Conservation (phyloP, 2,113 vertebrate genomes). For the Heteronetta atricapilla region DNA sequence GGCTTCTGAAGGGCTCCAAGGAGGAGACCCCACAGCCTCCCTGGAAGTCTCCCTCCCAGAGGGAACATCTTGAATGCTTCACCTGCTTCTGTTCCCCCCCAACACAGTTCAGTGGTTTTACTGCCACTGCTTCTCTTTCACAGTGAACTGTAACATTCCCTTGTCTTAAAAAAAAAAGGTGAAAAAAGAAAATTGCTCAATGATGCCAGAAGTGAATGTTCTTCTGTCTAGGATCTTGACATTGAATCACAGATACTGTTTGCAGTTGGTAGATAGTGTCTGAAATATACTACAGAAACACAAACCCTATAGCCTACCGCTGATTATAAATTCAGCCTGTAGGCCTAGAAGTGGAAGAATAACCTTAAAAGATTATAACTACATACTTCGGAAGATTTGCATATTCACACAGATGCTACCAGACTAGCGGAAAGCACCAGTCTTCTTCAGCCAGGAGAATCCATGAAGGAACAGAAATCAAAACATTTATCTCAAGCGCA, state of each 20-base stretch:
- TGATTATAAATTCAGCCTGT: background rate
- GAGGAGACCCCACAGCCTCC: background rate
- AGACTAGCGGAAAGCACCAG: background rate
- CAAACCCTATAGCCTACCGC: background rate
- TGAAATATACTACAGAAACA: background rate
- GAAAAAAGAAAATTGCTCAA: background rate
- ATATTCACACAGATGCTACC: background rate
- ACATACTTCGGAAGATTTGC: background rate
- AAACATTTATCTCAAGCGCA: background rate
- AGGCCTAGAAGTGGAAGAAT: background rate
- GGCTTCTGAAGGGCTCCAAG: background rate
- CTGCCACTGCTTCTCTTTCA: background rate
- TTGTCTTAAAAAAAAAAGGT: background rate
- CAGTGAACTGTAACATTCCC: background rate
- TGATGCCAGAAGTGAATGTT: background rate
- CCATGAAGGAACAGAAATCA: background rate
- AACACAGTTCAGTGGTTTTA: background rate
- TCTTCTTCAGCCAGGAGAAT: background rate
- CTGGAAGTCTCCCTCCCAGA: background rate
- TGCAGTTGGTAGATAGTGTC: accelerated
- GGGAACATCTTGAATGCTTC: background rate
- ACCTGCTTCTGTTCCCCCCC: slow-evolving; percentile 34
- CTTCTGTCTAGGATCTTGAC: background rate
- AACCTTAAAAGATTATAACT: background rate
- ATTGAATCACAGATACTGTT: accelerated